Evolutionary conservation across 2,113 vertebrate genomes (phyloP).

Genomic region (Oceanodroma tethys): DNA sequence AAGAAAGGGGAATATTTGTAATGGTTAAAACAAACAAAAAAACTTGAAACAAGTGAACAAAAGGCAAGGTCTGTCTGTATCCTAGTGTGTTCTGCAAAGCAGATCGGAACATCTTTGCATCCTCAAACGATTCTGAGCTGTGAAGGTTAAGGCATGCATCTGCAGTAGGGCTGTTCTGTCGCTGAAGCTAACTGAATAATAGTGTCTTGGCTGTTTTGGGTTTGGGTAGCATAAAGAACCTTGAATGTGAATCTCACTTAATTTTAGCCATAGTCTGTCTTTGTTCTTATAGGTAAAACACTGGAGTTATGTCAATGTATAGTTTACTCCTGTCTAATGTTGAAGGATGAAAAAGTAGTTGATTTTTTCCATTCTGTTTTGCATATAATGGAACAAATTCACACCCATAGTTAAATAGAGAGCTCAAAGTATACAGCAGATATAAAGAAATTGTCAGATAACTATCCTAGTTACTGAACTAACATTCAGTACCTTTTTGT

Average conservation of each 20-base stretch:
- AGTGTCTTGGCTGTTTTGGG: slow-evolving; percentile 2
- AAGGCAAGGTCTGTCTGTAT: neutral
- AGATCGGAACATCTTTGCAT: neutral
- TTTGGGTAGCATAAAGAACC: slow-evolving; percentile 30
- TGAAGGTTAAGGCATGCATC: slow-evolving; percentile 8
- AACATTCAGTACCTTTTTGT: neutral
- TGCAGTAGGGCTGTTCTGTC: slow-evolving; percentile 27
- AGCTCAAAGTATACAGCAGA: neutral
- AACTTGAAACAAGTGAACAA: neutral
- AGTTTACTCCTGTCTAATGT: slow-evolving; percentile 35
- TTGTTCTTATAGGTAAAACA: slow-evolving; percentile 69
- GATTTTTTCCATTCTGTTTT: slow-evolving; percentile 31
- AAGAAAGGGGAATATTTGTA: slow-evolving; percentile 46
- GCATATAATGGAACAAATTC: slow-evolving; percentile 41
- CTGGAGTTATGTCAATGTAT: slow-evolving; percentile 66
- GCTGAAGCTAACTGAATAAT: neutral
- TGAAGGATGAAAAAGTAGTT: slow-evolving; percentile 46
- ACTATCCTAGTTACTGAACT: slow-evolving; percentile 27
- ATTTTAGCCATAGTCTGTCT: slow-evolving; percentile 50
- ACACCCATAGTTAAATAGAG: neutral
- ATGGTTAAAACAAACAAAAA: slow-evolving; percentile 8
- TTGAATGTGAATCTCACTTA: slow-evolving; percentile 73
- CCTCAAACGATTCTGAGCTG: neutral
- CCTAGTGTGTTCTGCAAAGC: neutral
- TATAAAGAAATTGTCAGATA: neutral